phyloP scores from a whole-genome alignment of 2,113 vertebrate species.

The Lonchura striata region DNA sequence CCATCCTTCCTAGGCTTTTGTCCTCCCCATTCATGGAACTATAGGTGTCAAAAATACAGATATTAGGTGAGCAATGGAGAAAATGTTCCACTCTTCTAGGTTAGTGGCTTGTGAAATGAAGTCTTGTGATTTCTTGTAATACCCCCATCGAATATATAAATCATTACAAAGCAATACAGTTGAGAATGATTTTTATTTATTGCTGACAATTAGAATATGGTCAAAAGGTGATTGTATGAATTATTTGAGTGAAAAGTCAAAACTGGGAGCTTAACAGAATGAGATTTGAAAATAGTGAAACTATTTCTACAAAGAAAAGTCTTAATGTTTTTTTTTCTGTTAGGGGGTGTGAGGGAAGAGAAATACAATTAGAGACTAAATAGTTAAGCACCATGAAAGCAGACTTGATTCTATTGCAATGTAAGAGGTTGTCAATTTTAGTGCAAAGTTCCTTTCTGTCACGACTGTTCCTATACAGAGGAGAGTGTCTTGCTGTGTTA shows the following conservation, averaged over 20 bases:
- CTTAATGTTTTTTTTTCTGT: neutral
- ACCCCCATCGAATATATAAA: neutral
- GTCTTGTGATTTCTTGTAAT: neutral
- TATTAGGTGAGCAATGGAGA: neutral
- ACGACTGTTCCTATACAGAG: neutral
- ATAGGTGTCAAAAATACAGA: neutral
- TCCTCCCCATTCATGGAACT: neutral
- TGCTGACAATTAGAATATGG: constrained; percentile 14
- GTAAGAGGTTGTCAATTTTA: neutral
- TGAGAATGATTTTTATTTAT: constrained; percentile 25
- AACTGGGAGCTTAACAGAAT: neutral
- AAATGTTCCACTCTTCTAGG: neutral
- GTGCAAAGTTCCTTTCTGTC: neutral
- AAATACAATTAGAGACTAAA: neutral
- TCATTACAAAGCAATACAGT: neutral
- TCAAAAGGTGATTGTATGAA: neutral
- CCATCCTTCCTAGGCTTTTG: neutral
- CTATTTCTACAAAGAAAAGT: neutral
- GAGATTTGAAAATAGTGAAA: neutral
- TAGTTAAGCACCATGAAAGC: neutral
- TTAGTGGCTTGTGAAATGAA: neutral
- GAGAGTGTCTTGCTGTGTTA: neutral
- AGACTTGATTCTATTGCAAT: neutral
- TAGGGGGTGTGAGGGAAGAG: neutral
- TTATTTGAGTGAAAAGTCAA: neutral